Percentiles rank a stretch among this genome's conserved stretches.
These are phyloP conservation scores for Solea senegalensis DNA, from an alignment of 2,113 vertebrate genomes.

Conservation along the genomic window DNA sequence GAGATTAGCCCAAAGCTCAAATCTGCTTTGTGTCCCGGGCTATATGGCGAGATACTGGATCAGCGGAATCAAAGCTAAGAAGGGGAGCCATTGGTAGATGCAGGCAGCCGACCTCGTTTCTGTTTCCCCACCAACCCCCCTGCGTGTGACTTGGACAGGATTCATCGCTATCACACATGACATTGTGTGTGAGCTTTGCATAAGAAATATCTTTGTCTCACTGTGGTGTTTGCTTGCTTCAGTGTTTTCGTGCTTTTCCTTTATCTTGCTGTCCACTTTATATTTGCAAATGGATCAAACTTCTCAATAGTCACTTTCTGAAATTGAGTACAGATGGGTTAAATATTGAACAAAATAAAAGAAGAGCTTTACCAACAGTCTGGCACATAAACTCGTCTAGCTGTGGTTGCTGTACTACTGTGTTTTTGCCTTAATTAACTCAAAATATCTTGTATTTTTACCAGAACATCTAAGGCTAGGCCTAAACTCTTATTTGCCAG, in stretches of 20 bases:
- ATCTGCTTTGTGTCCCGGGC: slow-evolving; percentile 81
- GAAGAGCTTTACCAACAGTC: slow-evolving; percentile 57
- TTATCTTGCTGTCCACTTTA: slow-evolving; percentile 78
- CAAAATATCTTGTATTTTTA: slow-evolving; percentile 68
- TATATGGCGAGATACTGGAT: slow-evolving; percentile 82
- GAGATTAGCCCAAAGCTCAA: slow-evolving; percentile 84
- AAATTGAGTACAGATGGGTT: slow-evolving; percentile 75
- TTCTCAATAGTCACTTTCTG: slow-evolving; percentile 64
- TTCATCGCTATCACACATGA: slow-evolving; percentile 81
- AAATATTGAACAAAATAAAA: slow-evolving; percentile 68
- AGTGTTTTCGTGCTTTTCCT: slow-evolving; percentile 72
- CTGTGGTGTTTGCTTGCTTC: slow-evolving; percentile 74
- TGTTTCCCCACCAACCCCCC: slow-evolving; percentile 60
- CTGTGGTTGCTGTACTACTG: slow-evolving; percentile 62
- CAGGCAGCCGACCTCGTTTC: slow-evolving; percentile 77
- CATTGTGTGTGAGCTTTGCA: slow-evolving; percentile 84
- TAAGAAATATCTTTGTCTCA: slow-evolving; percentile 85
- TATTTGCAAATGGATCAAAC: slow-evolving; percentile 77
- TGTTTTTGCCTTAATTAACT: slow-evolving; percentile 68
- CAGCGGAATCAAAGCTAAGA: slow-evolving; percentile 81
- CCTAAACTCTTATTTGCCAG: slow-evolving; percentile 58
- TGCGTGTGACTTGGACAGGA: slow-evolving; percentile 82
- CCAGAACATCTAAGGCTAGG: slow-evolving; percentile 70
- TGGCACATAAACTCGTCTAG: slow-evolving; percentile 69
- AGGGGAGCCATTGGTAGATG: slow-evolving; percentile 76